These are phyloP conservation scores for Riparia riparia DNA, from an alignment of 2,113 vertebrate species.

Conservation along the genomic window DNA sequence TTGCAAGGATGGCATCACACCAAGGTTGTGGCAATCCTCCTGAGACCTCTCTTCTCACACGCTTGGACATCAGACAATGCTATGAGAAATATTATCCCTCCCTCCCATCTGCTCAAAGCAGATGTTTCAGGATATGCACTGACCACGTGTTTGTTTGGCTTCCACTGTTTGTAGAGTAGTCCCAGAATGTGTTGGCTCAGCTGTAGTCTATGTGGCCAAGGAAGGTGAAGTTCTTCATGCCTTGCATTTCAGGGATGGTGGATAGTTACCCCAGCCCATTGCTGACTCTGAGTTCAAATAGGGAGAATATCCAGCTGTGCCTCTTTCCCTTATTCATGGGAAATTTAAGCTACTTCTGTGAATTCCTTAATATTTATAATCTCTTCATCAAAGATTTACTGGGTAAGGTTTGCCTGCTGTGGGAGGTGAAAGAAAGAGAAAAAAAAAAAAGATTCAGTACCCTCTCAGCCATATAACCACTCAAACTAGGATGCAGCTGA, in stretches of 20 bases:
- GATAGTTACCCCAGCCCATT: background rate
- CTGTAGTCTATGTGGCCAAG: background rate
- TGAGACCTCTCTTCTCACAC: background rate
- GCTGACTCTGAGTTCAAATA: background rate
- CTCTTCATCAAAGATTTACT: slow-evolving; percentile 26
- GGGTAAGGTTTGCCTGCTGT: slow-evolving; percentile 34
- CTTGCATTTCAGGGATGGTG: background rate
- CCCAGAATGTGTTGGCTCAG: background rate
- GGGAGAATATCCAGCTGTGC: background rate
- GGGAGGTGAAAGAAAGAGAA: slow-evolving; percentile 33
- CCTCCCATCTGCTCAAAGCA: background rate
- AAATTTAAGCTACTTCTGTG: background rate
- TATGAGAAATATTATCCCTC: background rate
- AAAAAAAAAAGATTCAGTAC: slow-evolving; percentile 28
- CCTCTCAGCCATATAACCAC: slow-evolving; percentile 42
- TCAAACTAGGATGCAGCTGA: slow-evolving; percentile 48
- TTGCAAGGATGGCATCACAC: background rate
- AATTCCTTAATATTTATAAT: slow-evolving; percentile 48
- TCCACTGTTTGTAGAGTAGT: background rate
- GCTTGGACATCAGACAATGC: too few species aligned
- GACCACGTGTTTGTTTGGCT: background rate
- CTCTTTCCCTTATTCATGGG: background rate
- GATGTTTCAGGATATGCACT: background rate
- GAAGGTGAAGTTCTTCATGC: background rate
- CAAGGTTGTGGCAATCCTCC: background rate